Evolutionary conservation across 2,888 invertebrate species (phyloP).

Genomic region (Brachyptera risi): DNA sequence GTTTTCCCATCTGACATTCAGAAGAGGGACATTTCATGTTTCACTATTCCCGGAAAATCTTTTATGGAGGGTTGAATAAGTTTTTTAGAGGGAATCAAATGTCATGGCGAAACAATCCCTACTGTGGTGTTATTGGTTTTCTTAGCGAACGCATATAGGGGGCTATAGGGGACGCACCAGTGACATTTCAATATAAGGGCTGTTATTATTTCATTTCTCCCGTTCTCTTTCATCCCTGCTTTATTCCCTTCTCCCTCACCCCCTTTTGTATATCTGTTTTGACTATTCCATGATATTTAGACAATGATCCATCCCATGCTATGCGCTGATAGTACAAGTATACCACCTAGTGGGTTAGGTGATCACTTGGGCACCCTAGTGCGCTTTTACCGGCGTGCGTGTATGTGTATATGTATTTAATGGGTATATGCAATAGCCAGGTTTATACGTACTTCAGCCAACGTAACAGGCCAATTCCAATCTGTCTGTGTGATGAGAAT

Average conservation of each 20-base stretch:
- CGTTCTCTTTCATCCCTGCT: background rate
- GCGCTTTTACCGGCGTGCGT: background rate
- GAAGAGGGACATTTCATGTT: constrained; percentile 7
- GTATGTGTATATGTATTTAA: too few relatives aligned
- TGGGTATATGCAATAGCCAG: too few relatives aligned
- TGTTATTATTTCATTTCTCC: constrained; percentile 20
- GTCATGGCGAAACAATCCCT: constrained; percentile 22
- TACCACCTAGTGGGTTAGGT: background rate
- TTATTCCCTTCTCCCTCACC: too few relatives aligned
- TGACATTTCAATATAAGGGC: constrained; percentile 20
- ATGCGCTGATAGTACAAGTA: constrained; percentile 6
- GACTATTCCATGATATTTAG: constrained; percentile 9
- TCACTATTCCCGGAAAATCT: constrained; percentile 10
- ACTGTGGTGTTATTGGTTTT: constrained; percentile 23
- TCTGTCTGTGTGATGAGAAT: too few relatives aligned
- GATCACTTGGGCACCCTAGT: constrained; percentile 1
- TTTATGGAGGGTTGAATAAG: constrained; percentile 19
- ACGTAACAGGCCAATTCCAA: too few relatives aligned
- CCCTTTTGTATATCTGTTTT: constrained; percentile 1
- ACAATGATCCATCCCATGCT: constrained; percentile 7
- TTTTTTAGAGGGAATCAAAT: constrained; percentile 23
- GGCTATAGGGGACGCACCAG: background rate
- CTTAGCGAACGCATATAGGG: background rate
- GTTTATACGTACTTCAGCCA: too few relatives aligned
- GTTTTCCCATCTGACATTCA: constrained; percentile 13